Conservation (phyloP, 2,888 invertebrate genomes). For the Sarcophaga rosellei region DNA sequence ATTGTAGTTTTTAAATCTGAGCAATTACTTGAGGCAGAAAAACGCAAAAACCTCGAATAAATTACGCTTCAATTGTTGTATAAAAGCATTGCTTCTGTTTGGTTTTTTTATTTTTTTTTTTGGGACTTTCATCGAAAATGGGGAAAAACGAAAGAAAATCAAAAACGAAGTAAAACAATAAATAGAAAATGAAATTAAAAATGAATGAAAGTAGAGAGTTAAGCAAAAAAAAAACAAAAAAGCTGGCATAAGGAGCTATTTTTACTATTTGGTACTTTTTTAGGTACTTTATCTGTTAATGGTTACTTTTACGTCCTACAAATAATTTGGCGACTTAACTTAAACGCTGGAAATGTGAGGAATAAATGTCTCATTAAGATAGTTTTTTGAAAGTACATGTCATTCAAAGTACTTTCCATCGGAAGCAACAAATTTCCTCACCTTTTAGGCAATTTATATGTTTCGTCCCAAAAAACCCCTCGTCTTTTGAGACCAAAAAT, state of each 20-base stretch:
- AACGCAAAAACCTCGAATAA: slow-evolving; percentile 56
- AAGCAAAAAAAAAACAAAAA: background rate
- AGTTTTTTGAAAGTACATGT: too few relatives aligned
- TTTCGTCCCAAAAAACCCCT: too few relatives aligned
- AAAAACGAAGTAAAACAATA: background rate
- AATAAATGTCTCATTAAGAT: too few relatives aligned
- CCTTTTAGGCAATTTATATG: too few relatives aligned
- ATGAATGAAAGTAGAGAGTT: background rate
- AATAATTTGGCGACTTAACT: too few relatives aligned
- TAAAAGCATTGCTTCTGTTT: slow-evolving; percentile 13
- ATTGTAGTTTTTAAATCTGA: slow-evolving; percentile 4
- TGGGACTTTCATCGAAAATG: background rate
- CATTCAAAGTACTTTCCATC: too few relatives aligned
- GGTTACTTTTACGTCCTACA: too few relatives aligned
- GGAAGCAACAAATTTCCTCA: too few relatives aligned
- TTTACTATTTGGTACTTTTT: too few relatives aligned
- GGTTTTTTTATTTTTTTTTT: slow-evolving; percentile 10
- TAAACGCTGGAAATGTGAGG: too few relatives aligned
- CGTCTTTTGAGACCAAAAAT: too few relatives aligned
- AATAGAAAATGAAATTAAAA: background rate
- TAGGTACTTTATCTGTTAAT: too few relatives aligned
- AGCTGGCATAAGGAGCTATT: background rate
- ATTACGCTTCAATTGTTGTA: slow-evolving; percentile 55
- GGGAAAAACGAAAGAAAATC: background rate
- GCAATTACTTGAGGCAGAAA: slow-evolving; percentile 49